Evolutionary conservation across 2,797 vertebrate species (phyloP).

Genomic region (Pangasius larnaudii): DNA sequence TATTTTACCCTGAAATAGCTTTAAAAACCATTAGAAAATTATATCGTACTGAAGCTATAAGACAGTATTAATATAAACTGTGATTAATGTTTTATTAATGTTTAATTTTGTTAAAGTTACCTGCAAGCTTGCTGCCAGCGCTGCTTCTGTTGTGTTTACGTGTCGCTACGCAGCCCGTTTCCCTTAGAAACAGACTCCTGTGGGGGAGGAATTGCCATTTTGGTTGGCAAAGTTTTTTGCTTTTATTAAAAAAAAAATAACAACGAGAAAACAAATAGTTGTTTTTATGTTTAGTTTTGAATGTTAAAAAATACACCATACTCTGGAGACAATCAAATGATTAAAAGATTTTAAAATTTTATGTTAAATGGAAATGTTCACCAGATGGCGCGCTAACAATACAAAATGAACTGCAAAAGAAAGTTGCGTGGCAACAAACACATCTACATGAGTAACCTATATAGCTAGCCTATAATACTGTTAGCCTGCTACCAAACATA

Average conservation of each 20-base stretch:
- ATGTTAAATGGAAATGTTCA: not conserved
- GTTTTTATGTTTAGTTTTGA: not conserved
- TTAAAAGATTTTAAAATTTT: not conserved
- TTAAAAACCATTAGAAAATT: not conserved
- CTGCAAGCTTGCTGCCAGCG: not conserved
- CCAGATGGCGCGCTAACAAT: not conserved
- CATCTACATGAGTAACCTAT: not conserved
- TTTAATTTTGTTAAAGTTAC: not conserved
- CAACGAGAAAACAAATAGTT: not conserved
- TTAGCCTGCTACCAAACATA: no score
- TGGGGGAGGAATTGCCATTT: not conserved
- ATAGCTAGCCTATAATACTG: no score
- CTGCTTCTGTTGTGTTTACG: not conserved
- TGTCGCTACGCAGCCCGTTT: slow-evolving; percentile 3
- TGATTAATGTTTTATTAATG: not conserved
- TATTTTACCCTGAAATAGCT: not conserved
- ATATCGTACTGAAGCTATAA: no score
- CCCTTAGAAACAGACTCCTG: not conserved
- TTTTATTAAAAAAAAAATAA: not conserved
- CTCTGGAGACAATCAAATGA: not conserved
- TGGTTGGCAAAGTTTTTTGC: not conserved
- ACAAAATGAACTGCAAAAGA: not conserved
- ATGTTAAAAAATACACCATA: not conserved
- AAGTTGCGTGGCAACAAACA: not conserved
- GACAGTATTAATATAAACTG: not conserved